phyloP scores from a whole-genome alignment of 2,113 vertebrate genomes.

The Macroglossus sobrinus region DNA sequence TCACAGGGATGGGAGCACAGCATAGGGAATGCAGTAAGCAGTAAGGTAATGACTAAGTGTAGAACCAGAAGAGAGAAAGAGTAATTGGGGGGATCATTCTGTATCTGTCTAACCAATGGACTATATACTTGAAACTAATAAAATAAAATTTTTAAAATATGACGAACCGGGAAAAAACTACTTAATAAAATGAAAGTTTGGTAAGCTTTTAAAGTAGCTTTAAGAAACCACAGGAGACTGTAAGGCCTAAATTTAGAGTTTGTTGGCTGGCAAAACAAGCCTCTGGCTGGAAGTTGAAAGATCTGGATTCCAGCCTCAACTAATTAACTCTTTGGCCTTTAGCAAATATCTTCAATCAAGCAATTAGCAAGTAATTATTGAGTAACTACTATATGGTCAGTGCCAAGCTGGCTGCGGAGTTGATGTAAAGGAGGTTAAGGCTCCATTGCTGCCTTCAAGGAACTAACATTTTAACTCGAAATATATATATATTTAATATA shows the following conservation, averaged over 20 bases:
- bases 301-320: conserved; percentile 51
- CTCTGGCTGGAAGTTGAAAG: conserved; percentile 59
- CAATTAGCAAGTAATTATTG: conserved; percentile 61
- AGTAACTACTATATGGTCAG: not conserved
- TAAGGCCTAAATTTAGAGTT: not conserved
- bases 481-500: no score
- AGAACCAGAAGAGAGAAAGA: no score
- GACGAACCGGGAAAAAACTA: not conserved
- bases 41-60: no score
- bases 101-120: no score
- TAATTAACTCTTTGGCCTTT: conserved; percentile 64
- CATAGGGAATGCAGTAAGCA: no score
- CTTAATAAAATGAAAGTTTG: not conserved
- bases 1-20: no score
- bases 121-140: no score
- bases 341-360: conserved; percentile 64
- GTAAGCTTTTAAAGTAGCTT: conserved; percentile 31
- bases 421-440: not conserved
- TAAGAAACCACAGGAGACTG: not conserved
- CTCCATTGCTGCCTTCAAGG: conserved; percentile 7
- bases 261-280: conserved; percentile 32
- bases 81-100: no score
- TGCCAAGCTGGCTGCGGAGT: not conserved
- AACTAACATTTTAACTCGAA: conserved; percentile 36
- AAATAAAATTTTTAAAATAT: no score